Evolutionary conservation across 2,888 invertebrate genomes (phyloP).

Genomic region (Lampropteryx suffumata): DNA sequence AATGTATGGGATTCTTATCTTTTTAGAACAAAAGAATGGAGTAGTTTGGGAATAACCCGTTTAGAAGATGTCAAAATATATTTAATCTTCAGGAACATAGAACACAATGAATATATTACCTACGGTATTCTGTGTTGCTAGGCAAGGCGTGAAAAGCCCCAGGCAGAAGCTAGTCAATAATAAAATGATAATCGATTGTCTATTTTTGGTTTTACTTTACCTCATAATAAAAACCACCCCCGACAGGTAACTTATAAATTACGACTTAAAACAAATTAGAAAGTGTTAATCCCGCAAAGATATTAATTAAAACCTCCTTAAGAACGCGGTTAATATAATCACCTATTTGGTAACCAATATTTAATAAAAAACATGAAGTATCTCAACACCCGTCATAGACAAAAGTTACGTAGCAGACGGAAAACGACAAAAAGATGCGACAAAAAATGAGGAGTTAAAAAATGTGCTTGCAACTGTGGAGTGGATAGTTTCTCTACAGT

Average conservation of each 20-base stretch:
- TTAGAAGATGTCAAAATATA: too few species aligned
- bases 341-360: slow-evolving; percentile 41
- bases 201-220: too few species aligned
- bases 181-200: too few species aligned
- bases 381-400: slow-evolving; percentile 44
- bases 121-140: too few species aligned
- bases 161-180: too few species aligned
- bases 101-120: too few species aligned
- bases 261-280: slow-evolving; percentile 39
- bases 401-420: slow-evolving; percentile 40
- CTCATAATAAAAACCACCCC: slow-evolving; percentile 18
- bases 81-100: too few species aligned
- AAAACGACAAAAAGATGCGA: slow-evolving; percentile 34
- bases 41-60: too few species aligned
- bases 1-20: too few species aligned
- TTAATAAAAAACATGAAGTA: slow-evolving; percentile 41
- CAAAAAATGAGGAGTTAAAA: slow-evolving; percentile 37
- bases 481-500: neutral
- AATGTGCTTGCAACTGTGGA: slow-evolving; percentile 12
- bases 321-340: slow-evolving; percentile 42
- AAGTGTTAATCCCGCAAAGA: slow-evolving; percentile 58
- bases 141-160: too few species aligned
- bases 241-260: slow-evolving; percentile 27
- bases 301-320: slow-evolving; percentile 51
- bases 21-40: too few species aligned